Conservation (phyloP, 2,797 vertebrate species). For the Aulostomus chinensis region DNA sequence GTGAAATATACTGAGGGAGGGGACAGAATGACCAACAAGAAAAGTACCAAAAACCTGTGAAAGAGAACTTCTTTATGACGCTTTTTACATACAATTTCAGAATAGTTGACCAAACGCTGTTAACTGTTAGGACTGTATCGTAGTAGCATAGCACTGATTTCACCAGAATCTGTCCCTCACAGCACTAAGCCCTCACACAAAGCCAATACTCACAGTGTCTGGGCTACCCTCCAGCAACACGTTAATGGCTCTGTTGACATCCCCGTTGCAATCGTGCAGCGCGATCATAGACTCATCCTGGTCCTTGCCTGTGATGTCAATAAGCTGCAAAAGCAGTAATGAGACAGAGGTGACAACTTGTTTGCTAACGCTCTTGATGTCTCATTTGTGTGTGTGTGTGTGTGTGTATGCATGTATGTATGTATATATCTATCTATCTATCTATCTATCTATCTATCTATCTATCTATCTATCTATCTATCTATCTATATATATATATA, state of each 20-base stretch:
- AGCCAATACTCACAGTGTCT: slow-evolving; percentile 88
- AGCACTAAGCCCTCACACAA: slow-evolving; percentile 34
- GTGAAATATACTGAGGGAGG: neutral
- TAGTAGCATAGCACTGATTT: slow-evolving; percentile 31
- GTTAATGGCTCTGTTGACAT: slow-evolving; percentile 98
- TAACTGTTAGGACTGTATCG: slow-evolving; percentile 10
- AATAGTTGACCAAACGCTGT: neutral
- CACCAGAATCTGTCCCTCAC: slow-evolving; percentile 33
- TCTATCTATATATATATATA: too few relatives aligned
- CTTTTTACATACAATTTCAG: neutral
- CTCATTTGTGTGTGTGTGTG: too few relatives aligned
- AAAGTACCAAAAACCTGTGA: too few relatives aligned
- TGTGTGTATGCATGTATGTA: too few relatives aligned
- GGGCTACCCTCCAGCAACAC: slow-evolving; percentile 97
- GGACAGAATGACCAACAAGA: neutral
- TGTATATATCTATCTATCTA: too few relatives aligned
- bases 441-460: too few relatives aligned
- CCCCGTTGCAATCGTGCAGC: slow-evolving; percentile 97
- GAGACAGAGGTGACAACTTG: slow-evolving; percentile 18
- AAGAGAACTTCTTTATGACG: neutral
- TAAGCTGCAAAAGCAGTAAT: slow-evolving; percentile 82
- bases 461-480: too few relatives aligned
- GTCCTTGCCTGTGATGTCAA: slow-evolving; percentile 99
- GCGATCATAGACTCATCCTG: slow-evolving; percentile 99
- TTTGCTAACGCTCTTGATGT: neutral